Evolutionary conservation across 2,113 vertebrate genomes (phyloP).

Genomic region (Glaucidium brasilianum): DNA sequence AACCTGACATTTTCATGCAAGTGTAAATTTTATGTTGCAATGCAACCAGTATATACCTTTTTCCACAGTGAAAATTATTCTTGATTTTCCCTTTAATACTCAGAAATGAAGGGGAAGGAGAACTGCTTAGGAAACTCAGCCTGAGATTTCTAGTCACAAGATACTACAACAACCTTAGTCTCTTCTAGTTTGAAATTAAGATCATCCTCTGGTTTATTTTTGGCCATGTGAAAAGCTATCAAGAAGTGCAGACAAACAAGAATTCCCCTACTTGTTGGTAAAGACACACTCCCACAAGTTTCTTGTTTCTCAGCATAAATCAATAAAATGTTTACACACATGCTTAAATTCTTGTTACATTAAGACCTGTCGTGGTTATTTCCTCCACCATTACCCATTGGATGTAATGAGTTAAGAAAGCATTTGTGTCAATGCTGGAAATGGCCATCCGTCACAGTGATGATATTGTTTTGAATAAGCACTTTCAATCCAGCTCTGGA

Average conservation of each 20-base stretch:
- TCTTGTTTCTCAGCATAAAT: background rate
- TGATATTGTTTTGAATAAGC: background rate
- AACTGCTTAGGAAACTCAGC: background rate
- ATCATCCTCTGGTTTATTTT: background rate
- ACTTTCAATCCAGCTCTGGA: background rate
- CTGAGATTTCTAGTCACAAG: background rate
- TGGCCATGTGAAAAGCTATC: background rate
- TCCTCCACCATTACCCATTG: background rate
- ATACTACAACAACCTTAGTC: background rate
- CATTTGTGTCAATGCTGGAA: background rate
- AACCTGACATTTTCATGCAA: background rate
- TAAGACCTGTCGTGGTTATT: background rate
- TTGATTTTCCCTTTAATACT: background rate
- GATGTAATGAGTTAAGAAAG: background rate
- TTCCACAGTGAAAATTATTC: background rate
- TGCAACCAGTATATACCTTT: background rate
- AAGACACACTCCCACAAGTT: background rate
- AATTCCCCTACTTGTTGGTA: fast-evolving
- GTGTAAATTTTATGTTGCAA: background rate
- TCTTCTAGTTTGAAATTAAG: background rate
- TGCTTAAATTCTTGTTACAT: background rate
- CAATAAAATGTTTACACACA: background rate
- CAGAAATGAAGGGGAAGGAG: background rate
- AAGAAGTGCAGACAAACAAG: background rate
- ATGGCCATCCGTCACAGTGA: background rate